Evolutionary conservation across 2,888 invertebrate species (phyloP), one percentile per base, ranked within the genome.

Genomic region (Orchesellides sinensis): DNA sequence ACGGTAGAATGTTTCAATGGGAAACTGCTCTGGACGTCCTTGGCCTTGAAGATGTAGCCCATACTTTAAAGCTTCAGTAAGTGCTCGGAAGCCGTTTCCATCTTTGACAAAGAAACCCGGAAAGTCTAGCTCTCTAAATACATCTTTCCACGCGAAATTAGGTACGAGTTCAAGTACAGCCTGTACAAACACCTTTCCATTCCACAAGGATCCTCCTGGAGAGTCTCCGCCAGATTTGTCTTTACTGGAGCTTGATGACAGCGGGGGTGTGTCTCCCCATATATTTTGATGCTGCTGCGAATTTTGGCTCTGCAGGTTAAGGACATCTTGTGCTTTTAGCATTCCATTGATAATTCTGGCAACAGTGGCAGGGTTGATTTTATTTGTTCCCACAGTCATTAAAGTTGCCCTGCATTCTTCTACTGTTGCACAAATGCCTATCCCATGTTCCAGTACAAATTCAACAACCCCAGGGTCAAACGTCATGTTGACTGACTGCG

Each of bases 121-220:
- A 90, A 98, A 96, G 90, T 99, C 99, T 47, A 99, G 91, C 90
- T 97, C 96, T 84, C 94, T 91, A 86, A 98, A 94, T 0, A 99
- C 96, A 89, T 97, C 98, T 89, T 95, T 95, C 98, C 98, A 98
- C 88, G 95, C 94, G 82, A 98, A 91, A 89, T 93, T 95, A 0
- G 96, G 94, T 82, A 90, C 95, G 86, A 96, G 91, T 90, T 98
- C 98, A 90, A 96, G 96, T 27, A 98, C 91, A n/a, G 96, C 94
- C 90, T 96, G 96, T 49, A 98, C 95, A 89, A 98, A 98, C 73
- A 97, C 93, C 89, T 98, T 98, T 12, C 96, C 93, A 90, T 98
- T 98, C 98, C 98, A 99, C 89, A 93, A 90, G 90, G 92, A 61
- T 89, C 89, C 73, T 88, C 89, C 17, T 87, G 77, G 88, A 17